phyloP scores from a whole-genome alignment of 2,888 invertebrate species.

The Drosophila suboccidentalis region DNA sequence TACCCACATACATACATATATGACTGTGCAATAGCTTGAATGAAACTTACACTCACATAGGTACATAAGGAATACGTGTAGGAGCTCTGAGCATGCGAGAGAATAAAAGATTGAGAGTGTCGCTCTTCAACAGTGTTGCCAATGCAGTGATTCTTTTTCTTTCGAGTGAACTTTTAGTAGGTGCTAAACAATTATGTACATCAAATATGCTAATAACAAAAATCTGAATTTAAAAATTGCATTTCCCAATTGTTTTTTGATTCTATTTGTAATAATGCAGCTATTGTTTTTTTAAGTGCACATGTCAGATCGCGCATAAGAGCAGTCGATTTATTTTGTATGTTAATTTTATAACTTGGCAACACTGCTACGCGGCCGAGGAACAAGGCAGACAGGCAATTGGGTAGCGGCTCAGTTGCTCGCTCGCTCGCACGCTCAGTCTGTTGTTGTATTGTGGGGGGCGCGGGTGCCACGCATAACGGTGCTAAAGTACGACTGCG shows the following conservation, averaged over 20 bases:
- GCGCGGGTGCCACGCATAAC: constrained; percentile 35
- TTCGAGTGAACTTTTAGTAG: background rate
- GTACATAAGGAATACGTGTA: background rate
- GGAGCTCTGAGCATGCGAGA: constrained; percentile 6
- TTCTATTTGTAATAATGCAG: background rate
- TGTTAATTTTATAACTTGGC: constrained; percentile 2
- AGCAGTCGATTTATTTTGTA: background rate
- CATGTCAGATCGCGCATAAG: constrained; percentile 3
- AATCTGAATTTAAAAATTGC: background rate
- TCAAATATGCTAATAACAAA: background rate
- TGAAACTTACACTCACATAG: background rate
- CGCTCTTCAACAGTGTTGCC: constrained; percentile 6
- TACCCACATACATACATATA: no score
- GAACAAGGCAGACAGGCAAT: constrained; percentile 22
- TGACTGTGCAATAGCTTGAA: background rate
- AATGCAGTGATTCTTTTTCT: constrained; percentile 2
- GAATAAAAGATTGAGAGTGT: background rate
- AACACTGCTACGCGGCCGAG: constrained; percentile 17
- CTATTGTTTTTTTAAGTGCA: background rate
- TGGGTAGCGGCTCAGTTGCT: constrained; percentile 20
- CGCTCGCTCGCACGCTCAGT: constrained; percentile 25
- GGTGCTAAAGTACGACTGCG: constrained; percentile 19
- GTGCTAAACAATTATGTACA: background rate
- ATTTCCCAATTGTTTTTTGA: background rate
- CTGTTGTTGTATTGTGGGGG: constrained; percentile 30